These are phyloP conservation scores for Tenualosa ilisha DNA, from an alignment of 2,797 vertebrate genomes.

Conservation along the genomic window DNA sequence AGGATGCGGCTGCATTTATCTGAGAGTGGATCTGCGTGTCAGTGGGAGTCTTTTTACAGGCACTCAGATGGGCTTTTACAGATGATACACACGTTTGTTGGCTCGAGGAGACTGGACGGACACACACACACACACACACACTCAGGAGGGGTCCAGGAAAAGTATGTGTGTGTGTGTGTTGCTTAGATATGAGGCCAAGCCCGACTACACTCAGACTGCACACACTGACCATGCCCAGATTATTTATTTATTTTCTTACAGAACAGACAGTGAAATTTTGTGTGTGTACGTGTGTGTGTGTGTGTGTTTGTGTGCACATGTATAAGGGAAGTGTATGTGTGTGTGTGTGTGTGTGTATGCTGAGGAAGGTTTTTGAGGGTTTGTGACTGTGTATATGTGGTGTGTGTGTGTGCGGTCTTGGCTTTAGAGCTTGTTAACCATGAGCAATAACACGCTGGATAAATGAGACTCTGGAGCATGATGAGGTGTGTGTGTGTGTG, in stretches of 20 bases:
- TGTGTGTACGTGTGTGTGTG: not conserved
- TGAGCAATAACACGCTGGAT: not conserved
- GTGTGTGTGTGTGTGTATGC: not conserved
- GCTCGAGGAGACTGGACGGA: not conserved
- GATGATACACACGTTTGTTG: not conserved
- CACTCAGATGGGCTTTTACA: not conserved
- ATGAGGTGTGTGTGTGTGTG: not conserved
- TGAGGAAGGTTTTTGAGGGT: not conserved
- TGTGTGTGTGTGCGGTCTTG: not conserved
- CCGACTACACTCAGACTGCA: not conserved
- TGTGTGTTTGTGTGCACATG: not conserved
- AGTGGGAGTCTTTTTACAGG: not conserved
- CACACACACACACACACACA: constrained; percentile 13
- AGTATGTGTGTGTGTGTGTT: not conserved
- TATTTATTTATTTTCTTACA: not conserved
- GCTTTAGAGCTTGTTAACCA: not conserved
- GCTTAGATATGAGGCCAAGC: not conserved
- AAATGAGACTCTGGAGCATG: not conserved
- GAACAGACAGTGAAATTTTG: not conserved
- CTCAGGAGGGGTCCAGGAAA: not conserved
- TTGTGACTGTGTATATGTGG: not conserved
- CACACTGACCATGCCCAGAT: not conserved
- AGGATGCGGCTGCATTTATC: not conserved
- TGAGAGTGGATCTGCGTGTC: not conserved
- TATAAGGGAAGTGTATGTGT: not conserved